Evolutionary conservation across 2,797 vertebrate species (phyloP).

Genomic region (Rhinoraja longicauda): DNA sequence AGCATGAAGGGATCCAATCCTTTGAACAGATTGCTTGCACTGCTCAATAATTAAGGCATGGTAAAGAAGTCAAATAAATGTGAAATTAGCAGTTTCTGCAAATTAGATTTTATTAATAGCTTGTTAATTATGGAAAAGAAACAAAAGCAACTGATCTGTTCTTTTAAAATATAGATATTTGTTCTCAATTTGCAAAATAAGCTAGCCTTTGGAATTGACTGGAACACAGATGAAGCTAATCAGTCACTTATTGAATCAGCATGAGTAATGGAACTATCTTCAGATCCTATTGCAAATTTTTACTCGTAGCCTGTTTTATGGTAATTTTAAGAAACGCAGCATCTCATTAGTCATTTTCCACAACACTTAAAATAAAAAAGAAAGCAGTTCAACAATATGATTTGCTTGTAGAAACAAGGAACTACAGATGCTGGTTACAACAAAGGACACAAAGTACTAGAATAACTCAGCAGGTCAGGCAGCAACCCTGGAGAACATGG

Average conservation of each 20-base stretch:
- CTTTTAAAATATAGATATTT: not conserved
- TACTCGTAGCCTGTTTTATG: not conserved
- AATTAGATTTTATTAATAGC: conserved; percentile 19
- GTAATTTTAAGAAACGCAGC: not conserved
- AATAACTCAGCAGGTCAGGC: no score
- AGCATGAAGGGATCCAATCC: not conserved
- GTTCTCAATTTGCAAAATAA: not conserved
- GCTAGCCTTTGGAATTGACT: not conserved
- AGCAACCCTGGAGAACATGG: no score
- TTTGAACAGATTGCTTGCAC: not conserved
- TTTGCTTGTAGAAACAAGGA: not conserved
- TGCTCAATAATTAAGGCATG: not conserved
- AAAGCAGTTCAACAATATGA: not conserved
- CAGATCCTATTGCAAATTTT: not conserved
- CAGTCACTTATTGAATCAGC: not conserved
- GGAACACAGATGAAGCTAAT: not conserved
- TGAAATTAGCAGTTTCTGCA: not conserved
- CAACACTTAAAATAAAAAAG: not conserved
- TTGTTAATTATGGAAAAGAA: not conserved
- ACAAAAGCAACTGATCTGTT: not conserved
- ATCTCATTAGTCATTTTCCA: not conserved
- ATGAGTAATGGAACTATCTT: no score
- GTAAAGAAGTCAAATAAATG: conserved; percentile 18
- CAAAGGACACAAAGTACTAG: no score
- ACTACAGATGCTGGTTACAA: no score